phyloP scores from a whole-genome alignment of 2,113 vertebrate species.

The Stegastes partitus region DNA sequence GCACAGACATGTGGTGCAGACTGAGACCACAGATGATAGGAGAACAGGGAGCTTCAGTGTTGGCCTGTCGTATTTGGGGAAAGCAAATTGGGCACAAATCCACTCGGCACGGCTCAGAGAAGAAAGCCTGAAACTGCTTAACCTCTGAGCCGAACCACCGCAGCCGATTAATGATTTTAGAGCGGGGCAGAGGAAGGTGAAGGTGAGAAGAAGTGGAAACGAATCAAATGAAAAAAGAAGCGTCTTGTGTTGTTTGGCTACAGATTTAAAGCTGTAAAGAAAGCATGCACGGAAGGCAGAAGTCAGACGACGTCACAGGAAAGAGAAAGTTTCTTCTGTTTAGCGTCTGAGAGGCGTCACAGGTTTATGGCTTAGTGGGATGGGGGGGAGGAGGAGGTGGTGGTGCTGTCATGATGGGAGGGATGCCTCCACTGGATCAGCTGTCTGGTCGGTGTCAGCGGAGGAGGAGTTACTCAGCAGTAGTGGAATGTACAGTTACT shows the following conservation, averaged over 20 bases:
- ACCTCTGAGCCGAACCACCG: slow-evolving; percentile 69
- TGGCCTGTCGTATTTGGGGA: background rate
- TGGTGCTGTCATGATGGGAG: background rate
- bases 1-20: slow-evolving; percentile 2
- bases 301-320: background rate
- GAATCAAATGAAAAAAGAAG: background rate
- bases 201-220: background rate
- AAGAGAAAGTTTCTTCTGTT: slow-evolving; percentile 52
- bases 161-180: slow-evolving; percentile 58
- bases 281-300: background rate
- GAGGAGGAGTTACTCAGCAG: background rate
- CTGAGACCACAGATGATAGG: background rate
- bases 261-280: background rate
- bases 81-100: slow-evolving; percentile 47
- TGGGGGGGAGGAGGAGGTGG: slow-evolving; percentile 15
- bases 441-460: slow-evolving; percentile 43
- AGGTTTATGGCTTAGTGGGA: slow-evolving; percentile 55
- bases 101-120: slow-evolving; percentile 46
- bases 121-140: slow-evolving; percentile 68
- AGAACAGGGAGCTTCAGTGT: background rate
- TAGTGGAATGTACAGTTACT: too few species aligned
- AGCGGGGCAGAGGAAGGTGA: slow-evolving; percentile 10
- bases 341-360: slow-evolving; percentile 53
- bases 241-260: background rate
- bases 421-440: slow-evolving; percentile 50